Evolutionary conservation across 2,888 invertebrate species (phyloP), one percentile per base, ranked within the genome.

Genomic region (Acrocyrtus sp.): DNA sequence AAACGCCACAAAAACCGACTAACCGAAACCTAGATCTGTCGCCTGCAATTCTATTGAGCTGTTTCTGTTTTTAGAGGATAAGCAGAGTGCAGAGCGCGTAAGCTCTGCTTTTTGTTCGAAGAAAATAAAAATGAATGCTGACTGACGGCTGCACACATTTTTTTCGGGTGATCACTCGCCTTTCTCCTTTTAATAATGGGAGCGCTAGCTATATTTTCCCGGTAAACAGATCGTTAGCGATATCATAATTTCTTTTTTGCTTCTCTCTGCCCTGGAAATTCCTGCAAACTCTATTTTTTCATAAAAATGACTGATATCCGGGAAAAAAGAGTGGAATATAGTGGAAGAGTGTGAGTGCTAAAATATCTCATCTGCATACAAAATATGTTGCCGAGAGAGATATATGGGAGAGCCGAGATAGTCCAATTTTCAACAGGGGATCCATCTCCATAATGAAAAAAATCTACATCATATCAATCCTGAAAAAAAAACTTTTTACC

Each of bases 11-110:
- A 61, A 61, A 69, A 54, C 61, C 69, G 61, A 69, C 61, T 62
- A 29, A 69, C 61, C 69, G 61, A 69, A 61, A 69, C 69, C 61
- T 48, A 69, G 61, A 69, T 69, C 45, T 69, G 69, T 62, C 69
- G 57, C 21, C 39, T 61, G 21, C 41, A 61, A 43, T 39, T 21
- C 27, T 12, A 15, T 51, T 61, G 21, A 69, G 27, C 53, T 24
- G 29, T 12, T n/a, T n/a, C n/a, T n/a, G n/a, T n/a, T n/a, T n/a
- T 17, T 58, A 34, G 58, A 60, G 41, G 47, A 53, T 45, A 56
- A 69, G 54, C 34, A 48, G 47, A 48, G 26, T n/a, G 29, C 39
- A 1, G 34, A 63, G 43, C 12, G 39, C 12, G 39, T 39, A 12
- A 39, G 12, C 8, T 39, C 12, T 12, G 39, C 39, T 39, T 39